These are phyloP conservation scores for Pachycephus smyrnensis DNA, from an alignment of 2,888 invertebrate genomes.

Conservation along the genomic window DNA sequence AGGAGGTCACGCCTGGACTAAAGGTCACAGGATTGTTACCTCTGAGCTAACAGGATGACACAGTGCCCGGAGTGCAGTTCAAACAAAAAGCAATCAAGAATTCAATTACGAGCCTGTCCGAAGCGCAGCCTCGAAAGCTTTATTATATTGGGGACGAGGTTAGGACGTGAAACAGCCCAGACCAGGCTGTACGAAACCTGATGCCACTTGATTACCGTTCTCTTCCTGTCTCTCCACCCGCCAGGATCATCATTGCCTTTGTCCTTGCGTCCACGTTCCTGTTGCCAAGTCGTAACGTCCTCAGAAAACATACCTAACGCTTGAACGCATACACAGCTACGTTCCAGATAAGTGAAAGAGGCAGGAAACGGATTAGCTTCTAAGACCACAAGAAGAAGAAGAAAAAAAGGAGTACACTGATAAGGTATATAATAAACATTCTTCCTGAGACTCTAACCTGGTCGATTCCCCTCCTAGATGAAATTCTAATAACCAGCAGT, in stretches of 20 bases:
- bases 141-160: conserved; percentile 21
- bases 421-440: no score
- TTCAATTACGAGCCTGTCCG: conserved; percentile 27
- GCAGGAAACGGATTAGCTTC: no score
- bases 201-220: not conserved
- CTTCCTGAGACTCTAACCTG: not conserved
- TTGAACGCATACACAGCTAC: not conserved
- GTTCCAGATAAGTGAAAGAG: not conserved
- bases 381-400: not conserved
- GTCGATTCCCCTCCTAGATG: not conserved
- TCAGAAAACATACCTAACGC: not conserved
- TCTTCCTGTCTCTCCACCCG: not conserved
- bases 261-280: not conserved
- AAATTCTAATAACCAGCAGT: not conserved
- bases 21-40: conserved; percentile 22
- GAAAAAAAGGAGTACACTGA: not conserved
- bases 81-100: conserved; percentile 34
- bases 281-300: not conserved
- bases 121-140: not conserved
- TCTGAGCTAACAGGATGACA: conserved; percentile 25
- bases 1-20: conserved; percentile 6
- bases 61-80: conserved; percentile 24
- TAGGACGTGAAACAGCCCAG: not conserved
- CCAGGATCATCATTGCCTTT: not conserved
- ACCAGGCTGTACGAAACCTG: not conserved